Evolutionary conservation across 1,140 invertebrate species (phyloP), one percentile per base, ranked within the genome.

Genomic region (Drosophila sucinea): DNA sequence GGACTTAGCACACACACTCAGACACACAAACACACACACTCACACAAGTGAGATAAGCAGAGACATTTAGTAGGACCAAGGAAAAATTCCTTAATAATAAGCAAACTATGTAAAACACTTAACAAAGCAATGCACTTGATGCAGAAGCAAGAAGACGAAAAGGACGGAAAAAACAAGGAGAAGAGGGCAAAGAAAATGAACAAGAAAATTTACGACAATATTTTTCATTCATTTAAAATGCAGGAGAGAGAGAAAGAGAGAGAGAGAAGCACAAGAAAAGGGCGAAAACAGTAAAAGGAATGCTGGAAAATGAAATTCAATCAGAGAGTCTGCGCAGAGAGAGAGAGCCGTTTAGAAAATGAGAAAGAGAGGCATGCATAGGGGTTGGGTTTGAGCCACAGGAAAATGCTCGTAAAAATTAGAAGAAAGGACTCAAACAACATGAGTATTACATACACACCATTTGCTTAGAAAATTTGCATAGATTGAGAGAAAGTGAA

Each of bases 161-260:
- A 51, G 44, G 7, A 51, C 25, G 8, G 7, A 51, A 51, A 51
- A 27, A 25, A 23, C 8, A 1, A 40, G 30, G 7, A 6, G 44
- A 41, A 30, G 30, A 35, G 64, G 58, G 62, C 27, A 61, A 56
- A 70, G 67, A 82, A 58, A 70, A 83, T 78, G 75, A 57, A 77
- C 67, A 70, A 62, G 55, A 78, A 89, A 51, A 81, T 89, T 81
- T 84, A 89, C 80, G 85, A 81, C 85, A 90, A 84, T 79, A 81
- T 78, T 89, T 89, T 87, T 84, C 84, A 89, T 89, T 89, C 84
- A 89, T 89, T 89, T 89, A 89, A 89, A 89, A 89, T 89, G 77
- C 85, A n/a, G 1, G 30, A 7, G 7, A 17, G 47, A 57, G 29
- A 27, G 27, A 40, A 25, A 68, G 17, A 3, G 35, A 38, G 40